Conservation (phyloP, 2,113 vertebrate species). For the Ancistrus triradiatus region DNA sequence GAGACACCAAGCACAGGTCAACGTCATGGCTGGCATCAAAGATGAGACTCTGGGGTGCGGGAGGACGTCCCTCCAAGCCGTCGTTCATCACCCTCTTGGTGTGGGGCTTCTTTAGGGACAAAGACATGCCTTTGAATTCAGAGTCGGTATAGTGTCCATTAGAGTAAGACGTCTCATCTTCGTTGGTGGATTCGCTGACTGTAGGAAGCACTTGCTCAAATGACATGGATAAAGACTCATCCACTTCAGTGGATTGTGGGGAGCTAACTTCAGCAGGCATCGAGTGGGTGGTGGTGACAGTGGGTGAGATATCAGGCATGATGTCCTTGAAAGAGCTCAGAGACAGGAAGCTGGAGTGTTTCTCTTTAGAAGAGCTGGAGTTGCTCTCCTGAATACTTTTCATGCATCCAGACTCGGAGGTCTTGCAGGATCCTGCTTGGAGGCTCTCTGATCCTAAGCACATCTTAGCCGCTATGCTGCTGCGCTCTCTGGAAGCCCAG, state of each 20-base stretch:
- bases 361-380: slow-evolving; percentile 56
- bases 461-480: slow-evolving; percentile 46
- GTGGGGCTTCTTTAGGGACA: slow-evolving; percentile 67
- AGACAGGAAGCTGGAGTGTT: slow-evolving; percentile 65
- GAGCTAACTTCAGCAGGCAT: slow-evolving; percentile 80
- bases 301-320: slow-evolving; percentile 66
- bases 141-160: slow-evolving; percentile 52
- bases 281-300: slow-evolving; percentile 73
- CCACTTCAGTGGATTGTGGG: slow-evolving; percentile 82
- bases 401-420: slow-evolving; percentile 36
- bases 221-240: slow-evolving; percentile 80
- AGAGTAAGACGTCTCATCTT: slow-evolving; percentile 35
- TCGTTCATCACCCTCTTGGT: slow-evolving; percentile 47
- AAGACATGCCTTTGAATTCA: slow-evolving; percentile 62
- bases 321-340: slow-evolving; percentile 75
- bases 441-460: slow-evolving; percentile 47
- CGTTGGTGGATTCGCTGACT: slow-evolving; percentile 62
- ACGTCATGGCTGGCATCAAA: slow-evolving; percentile 70
- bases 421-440: slow-evolving; percentile 47
- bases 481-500: slow-evolving; percentile 48
- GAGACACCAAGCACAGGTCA: slow-evolving; percentile 80
- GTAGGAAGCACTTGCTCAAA: slow-evolving; percentile 79
- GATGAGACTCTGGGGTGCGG: slow-evolving; percentile 3
- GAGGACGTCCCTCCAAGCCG: slow-evolving; percentile 40
- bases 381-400: slow-evolving; percentile 55